Base-by-base conservation (phyloP, 1,140 invertebrate species). In the Rhagoletis zephyria region DNA sequence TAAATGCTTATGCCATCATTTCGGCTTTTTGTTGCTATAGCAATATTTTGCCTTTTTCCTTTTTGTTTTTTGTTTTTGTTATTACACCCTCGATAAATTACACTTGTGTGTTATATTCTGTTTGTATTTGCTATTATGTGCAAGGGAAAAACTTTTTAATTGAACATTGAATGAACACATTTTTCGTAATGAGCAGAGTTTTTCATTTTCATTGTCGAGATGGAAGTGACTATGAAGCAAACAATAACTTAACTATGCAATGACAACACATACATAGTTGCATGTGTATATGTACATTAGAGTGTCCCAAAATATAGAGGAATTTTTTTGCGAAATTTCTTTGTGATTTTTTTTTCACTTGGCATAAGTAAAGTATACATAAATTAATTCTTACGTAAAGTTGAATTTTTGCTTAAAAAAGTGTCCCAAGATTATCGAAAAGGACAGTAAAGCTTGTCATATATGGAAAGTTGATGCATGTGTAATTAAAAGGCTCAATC, bases 171-270 rank as follows among this genome's bases (percentile, higher is more conserved):
- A 45, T 61, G 85, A 63, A 85, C 59, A 63, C 85, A 85, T 63
- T 85, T 63, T 85, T 85, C 59, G 10, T 85, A 85, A 85, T 85
- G 85, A 63, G 59, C 85, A 85, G 59, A 85, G 85, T 61, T 85
- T 77, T 81, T 81, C 74, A 48, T 19, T 81, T 56, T 81, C n/a
- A 81, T 81, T 81, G 48, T 9, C 16, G 74, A 56, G 16, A 42
- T 48, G 48, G 6, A 51, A 42, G 30, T 42, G 74, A 56, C 48
- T 16, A 16, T 19, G 70, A 16, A 77, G 70, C 16, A 14, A 45
- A 67, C 63, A 67, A 45, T 30, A 30, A 30, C 30, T 30, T 30
- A 30, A 30, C 30, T 30, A 30, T 1, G 30, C 30, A 30, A 30
- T 30, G 30, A 30, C 30, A 30, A 30, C 1, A 30, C 30, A 30